Base-by-base conservation (phyloP, 1,140 invertebrate genomes). In the Glossosoma conforme region DNA sequence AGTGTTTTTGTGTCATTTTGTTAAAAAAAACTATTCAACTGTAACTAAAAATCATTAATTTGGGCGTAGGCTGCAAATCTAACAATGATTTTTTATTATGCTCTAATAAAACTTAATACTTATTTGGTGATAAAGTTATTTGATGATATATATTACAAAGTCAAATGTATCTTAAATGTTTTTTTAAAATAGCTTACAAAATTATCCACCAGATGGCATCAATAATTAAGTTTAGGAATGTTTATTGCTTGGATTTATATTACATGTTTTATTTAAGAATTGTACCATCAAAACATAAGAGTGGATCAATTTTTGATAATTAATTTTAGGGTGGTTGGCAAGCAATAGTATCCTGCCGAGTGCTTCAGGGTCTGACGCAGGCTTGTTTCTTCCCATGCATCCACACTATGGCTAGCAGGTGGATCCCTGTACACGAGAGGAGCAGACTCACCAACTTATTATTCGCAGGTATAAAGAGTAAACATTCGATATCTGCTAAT, bases 341-440 rank as follows among this genome's bases (percentile, higher is more conserved):
- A 63, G 65, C 74, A 41, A 61, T 83, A 18, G 76, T 75, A 62
- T 53, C 68, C 60, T 63, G 78, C 11, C 72, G 89, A 30, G 72
- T 89, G 0, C 43, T 86, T 0, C 80, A 85, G 61, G 90, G 90
- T 1, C 58, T 89, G 2, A 70, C 1, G 71, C 70, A 86, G 72
- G 82, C 81, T 36, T 78, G 82, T 18, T 74, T 80, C 2, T 77
- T 82, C 61, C 84, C 85, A 35, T 76, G 77, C 17, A 77, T 78
- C 33, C 81, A 86, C 61, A 77, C 77, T 2, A 66, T 86, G 3
- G 70, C 92, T 43, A 82, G 88, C 0, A 83, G 83, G 58, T 95
- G 92, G 91, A 76, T 75, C 20, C 82, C 82, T 0, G 61, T 65
- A 1, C 64, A 71, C 9, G 82, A 85, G 64, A 64, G 80, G 13